Base-by-base conservation (phyloP, 2,113 vertebrate genomes). In the Hydrochoerus hydrochaeris region DNA sequence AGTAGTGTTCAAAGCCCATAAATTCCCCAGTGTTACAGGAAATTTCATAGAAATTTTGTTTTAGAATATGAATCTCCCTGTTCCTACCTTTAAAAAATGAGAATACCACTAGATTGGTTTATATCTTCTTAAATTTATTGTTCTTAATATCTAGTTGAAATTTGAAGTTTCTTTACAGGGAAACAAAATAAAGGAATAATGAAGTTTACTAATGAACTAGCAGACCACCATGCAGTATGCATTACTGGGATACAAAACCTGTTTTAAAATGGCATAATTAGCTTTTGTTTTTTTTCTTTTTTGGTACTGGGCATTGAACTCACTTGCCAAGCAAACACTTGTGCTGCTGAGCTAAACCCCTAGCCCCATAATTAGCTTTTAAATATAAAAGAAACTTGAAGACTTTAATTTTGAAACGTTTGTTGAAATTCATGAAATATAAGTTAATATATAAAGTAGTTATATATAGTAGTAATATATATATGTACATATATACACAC, bases 171-270 rank as follows among this genome's bases (percentile, higher is more conserved):
- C 62, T 41, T 95, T 80, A 67, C 13, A 75, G n/a, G 32, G 20
- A 84, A 81, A 81, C 17, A 89, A 49, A n/a, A 16, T 73, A 49
- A 90, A 81, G 73, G 10, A 83, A 65, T 44, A 52, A 52, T 57
- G 80, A 78, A 80, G 17, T 20, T 95, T 83, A 54, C 10, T 52
- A 22, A 2, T 41, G 35, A 83, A 84, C 20, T 82, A 46, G 38
- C 41, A 91, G 83, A 63, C 22, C 89, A 80, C 46, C 92, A n/a
- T 86, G 95, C 91, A 84, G 67, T 95, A 94, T 93, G 57, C 69
- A 49, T 95, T 87, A 52, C 46, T 83, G 58, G 35, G 81, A 73
- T 60, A 78, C 38, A 77, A 46, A 83, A 35, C 86, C 28, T 77
- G 26, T 65, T 95, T 69, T 57, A 22, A 73, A 83, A 60, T 63